Evolutionary conservation across 2,888 invertebrate species (phyloP).

Genomic region (Lampropteryx suffumata): DNA sequence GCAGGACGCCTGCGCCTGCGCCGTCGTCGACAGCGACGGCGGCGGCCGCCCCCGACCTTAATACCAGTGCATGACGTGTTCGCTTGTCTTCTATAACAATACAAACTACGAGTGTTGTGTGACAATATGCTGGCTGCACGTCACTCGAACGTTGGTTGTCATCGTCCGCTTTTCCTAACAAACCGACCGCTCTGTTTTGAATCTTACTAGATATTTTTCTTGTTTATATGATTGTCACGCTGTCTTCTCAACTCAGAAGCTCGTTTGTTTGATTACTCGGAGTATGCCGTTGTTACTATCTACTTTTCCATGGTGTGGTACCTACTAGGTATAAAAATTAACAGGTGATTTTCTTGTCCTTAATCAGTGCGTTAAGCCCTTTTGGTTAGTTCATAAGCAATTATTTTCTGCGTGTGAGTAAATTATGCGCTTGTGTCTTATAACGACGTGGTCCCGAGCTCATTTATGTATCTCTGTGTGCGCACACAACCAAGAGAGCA

Average conservation of each 20-base stretch:
- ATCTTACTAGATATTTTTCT: slow-evolving; percentile 15
- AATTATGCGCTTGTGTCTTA: slow-evolving; percentile 59
- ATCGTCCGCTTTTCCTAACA: slow-evolving; percentile 2
- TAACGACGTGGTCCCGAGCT: slow-evolving; percentile 61
- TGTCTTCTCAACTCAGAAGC: too few relatives aligned
- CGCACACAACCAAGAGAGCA: slow-evolving; percentile 49
- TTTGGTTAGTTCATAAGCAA: slow-evolving; percentile 24
- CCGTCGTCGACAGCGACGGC: slow-evolving; percentile 64
- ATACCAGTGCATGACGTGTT: slow-evolving; percentile 74
- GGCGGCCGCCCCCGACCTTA: slow-evolving; percentile 73
- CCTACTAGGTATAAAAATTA: too few relatives aligned
- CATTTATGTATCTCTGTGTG: slow-evolving; percentile 46
- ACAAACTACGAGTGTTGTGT: slow-evolving; percentile 38
- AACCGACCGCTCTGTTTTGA: slow-evolving; percentile 15
- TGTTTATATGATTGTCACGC: too few relatives aligned
- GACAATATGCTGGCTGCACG: slow-evolving; percentile 18
- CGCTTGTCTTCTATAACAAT: slow-evolving; percentile 52
- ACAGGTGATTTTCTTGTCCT: too few relatives aligned
- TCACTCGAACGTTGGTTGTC: slow-evolving; percentile 33
- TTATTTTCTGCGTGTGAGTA: slow-evolving; percentile 56
- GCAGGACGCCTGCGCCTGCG: slow-evolving; percentile 69
- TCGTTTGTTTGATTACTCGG: too few relatives aligned
- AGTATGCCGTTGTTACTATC: too few relatives aligned
- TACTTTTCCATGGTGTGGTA: too few relatives aligned
- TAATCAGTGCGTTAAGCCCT: not conserved